Percentiles rank a stretch among this genome's conserved stretches.
Evolutionary conservation across 2,797 vertebrate genomes (phyloP).

Genomic region (Protonibea diacanthus): DNA sequence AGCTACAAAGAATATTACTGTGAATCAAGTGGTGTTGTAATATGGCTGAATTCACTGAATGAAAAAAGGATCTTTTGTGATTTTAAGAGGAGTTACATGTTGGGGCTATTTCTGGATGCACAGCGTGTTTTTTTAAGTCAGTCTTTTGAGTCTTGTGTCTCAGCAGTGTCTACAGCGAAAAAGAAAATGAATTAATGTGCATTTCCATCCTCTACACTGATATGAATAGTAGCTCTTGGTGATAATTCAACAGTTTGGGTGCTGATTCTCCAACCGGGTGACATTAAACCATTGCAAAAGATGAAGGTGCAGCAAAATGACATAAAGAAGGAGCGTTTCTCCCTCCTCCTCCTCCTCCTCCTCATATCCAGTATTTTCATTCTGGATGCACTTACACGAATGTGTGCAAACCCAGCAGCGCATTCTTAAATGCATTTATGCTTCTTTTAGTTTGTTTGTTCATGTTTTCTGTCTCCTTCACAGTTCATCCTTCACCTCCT

Average conservation of each 20-base stretch:
- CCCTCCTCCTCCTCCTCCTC: neutral
- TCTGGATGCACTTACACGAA: neutral
- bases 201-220: neutral
- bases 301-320: neutral
- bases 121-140: neutral
- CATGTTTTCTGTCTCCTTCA: neutral
- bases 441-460: neutral
- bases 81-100: neutral
- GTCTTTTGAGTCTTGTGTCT: neutral
- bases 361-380: neutral
- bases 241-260: neutral
- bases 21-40: constrained; percentile 2
- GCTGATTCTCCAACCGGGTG: neutral
- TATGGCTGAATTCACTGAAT: neutral
- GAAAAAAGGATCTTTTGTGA: neutral
- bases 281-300: neutral
- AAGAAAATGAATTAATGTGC: neutral
- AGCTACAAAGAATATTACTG: neutral
- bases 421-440: neutral
- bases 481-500: constrained; percentile 2
- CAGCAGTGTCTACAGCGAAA: neutral
- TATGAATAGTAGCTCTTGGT: neutral
- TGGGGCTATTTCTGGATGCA: neutral
- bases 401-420: neutral
- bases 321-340: neutral